These are phyloP conservation scores for Chlamydotis undulata DNA, from an alignment of 2,113 vertebrate species.

Conservation along the genomic window DNA sequence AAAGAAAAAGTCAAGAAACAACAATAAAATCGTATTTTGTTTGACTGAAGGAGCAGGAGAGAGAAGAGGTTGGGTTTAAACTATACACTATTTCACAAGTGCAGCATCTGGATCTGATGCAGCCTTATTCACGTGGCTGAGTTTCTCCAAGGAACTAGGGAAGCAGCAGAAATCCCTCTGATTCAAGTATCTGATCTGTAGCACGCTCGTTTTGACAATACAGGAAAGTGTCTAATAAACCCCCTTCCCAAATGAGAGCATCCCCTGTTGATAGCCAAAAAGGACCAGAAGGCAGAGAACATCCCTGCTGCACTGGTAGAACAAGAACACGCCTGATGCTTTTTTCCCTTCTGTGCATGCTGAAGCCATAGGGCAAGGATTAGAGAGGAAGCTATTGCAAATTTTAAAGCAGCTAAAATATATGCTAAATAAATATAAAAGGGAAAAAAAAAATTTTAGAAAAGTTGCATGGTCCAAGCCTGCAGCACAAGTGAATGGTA, in stretches of 20 bases:
- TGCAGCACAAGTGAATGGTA: background rate
- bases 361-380: background rate
- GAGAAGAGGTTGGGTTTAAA: conserved; percentile 46
- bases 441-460: background rate
- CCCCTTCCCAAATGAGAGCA: background rate
- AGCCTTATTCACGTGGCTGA: background rate
- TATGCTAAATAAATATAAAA: no score
- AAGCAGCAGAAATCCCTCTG: conserved; percentile 14
- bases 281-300: background rate
- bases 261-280: background rate
- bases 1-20: conserved; percentile 69
- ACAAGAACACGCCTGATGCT: background rate
- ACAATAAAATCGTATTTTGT: conserved; percentile 60
- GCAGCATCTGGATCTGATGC: background rate
- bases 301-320: background rate
- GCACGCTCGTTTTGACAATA: background rate
- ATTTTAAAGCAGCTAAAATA: background rate
- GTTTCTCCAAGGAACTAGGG: background rate
- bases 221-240: background rate
- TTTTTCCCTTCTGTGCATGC: rapidly evolving
- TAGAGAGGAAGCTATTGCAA: background rate
- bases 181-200: background rate
- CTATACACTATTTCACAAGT: conserved; percentile 15
- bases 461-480: background rate
- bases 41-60: conserved; percentile 30